Evolutionary conservation across 1,140 invertebrate genomes (phyloP).

Genomic region (Propsilocerus akamusi): DNA sequence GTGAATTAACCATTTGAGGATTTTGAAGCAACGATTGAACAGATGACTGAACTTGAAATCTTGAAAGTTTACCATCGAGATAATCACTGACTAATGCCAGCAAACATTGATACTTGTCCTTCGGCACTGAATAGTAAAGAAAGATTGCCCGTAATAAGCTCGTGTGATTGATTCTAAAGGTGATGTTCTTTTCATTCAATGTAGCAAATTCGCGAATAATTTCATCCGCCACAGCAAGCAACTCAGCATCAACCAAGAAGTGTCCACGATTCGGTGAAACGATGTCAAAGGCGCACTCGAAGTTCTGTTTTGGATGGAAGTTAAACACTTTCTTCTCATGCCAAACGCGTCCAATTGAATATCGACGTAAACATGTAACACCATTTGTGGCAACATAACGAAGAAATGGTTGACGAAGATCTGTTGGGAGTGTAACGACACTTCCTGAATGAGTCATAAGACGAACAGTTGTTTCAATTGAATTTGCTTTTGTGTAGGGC

Average conservation of each 20-base stretch:
- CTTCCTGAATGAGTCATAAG: constrained; percentile 71
- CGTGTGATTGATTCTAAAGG: constrained; percentile 68
- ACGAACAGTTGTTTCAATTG: constrained; percentile 43
- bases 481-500: constrained; percentile 35
- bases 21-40: constrained; percentile 49
- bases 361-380: constrained; percentile 61
- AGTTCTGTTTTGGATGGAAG: constrained; percentile 72
- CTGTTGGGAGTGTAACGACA: constrained; percentile 61
- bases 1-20: constrained; percentile 38
- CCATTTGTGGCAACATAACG: constrained; percentile 66
- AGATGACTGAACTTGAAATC: constrained; percentile 51
- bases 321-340: constrained; percentile 64
- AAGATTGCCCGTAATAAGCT: constrained; percentile 59
- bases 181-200: constrained; percentile 44
- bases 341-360: constrained; percentile 70
- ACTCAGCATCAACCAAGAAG: constrained; percentile 66
- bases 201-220: constrained; percentile 51
- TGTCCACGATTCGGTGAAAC: constrained; percentile 51
- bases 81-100: constrained; percentile 16
- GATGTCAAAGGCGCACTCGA: constrained; percentile 88
- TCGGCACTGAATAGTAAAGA: constrained; percentile 58
- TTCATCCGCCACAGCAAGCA: constrained; percentile 59
- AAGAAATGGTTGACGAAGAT: constrained; percentile 59
- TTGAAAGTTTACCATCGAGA: constrained; percentile 37
- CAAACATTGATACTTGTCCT: constrained; percentile 37